These are phyloP conservation scores for Aplodontia rufa DNA, from an alignment of 2,113 vertebrate species.

Conservation along the genomic window DNA sequence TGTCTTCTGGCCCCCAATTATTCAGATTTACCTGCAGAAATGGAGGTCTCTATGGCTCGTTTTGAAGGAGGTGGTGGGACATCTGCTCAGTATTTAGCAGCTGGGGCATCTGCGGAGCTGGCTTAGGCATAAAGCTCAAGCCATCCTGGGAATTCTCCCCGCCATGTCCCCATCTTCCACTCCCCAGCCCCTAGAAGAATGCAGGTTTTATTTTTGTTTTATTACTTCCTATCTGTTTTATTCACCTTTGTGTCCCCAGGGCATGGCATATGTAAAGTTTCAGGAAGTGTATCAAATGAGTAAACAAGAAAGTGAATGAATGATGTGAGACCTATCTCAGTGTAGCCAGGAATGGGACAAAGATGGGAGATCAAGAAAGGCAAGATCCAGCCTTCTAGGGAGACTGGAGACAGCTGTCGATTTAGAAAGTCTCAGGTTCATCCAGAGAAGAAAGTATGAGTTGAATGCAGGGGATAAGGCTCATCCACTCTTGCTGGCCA, in stretches of 20 bases:
- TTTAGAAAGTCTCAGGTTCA: neutral
- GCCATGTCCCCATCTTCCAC: fast-evolving
- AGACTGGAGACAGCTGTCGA: neutral
- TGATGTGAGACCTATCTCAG: neutral
- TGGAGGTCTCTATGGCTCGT: neutral
- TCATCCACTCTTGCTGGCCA: neutral
- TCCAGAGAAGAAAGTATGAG: neutral
- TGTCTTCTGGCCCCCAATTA: neutral
- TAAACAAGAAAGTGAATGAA: neutral
- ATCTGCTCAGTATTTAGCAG: neutral
- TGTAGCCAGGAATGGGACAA: neutral
- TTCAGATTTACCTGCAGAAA: neutral
- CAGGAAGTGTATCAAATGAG: neutral
- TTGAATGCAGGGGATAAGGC: neutral
- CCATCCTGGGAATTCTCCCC: neutral
- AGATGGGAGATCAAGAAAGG: neutral
- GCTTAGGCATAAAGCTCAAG: neutral
- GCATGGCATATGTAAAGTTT: neutral
- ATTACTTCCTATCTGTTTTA: neutral
- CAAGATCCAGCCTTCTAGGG: neutral
- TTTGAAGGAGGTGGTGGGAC: fast-evolving
- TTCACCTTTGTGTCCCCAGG: neutral
- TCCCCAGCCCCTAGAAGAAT: neutral
- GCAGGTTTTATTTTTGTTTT: neutral
- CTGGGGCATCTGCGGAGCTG: neutral